Evolutionary conservation across 2,797 vertebrate species (phyloP).

Genomic region (Merluccius polli): DNA sequence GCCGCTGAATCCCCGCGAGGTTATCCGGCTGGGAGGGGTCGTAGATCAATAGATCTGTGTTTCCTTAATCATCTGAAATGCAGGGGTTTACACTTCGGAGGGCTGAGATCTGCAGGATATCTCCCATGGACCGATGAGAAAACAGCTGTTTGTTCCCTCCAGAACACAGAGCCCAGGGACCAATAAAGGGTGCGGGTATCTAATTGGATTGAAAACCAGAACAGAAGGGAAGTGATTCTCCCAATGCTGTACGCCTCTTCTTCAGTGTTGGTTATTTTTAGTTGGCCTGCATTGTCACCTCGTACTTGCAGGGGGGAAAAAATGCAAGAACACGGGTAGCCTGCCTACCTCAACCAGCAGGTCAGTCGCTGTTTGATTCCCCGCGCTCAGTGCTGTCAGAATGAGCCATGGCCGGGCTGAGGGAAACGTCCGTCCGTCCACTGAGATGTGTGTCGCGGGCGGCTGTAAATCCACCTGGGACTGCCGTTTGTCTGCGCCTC

Average conservation of each 20-base stretch:
- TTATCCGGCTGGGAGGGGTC: slow-evolving; percentile 2
- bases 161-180: background rate
- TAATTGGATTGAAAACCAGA: background rate
- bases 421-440: slow-evolving; percentile 62
- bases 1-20: background rate
- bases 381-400: slow-evolving; percentile 52
- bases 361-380: slow-evolving; percentile 43
- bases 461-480: slow-evolving; percentile 63
- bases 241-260: background rate
- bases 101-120: background rate
- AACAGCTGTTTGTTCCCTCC: background rate
- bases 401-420: slow-evolving; percentile 60
- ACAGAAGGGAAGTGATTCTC: background rate
- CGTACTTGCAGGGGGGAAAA: background rate
- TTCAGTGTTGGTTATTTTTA: background rate
- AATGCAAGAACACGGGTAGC: slow-evolving; percentile 22
- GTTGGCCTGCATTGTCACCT: background rate
- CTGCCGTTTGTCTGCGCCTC: slow-evolving; percentile 68
- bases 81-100: background rate
- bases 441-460: slow-evolving; percentile 62
- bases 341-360: slow-evolving; percentile 23
- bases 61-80: slow-evolving; percentile 9
- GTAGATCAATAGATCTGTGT: slow-evolving; percentile 49
- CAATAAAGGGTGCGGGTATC: background rate
- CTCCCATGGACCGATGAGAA: background rate